Conservation (phyloP, 1,140 invertebrate genomes). For the Heterodera carotae region DNA sequence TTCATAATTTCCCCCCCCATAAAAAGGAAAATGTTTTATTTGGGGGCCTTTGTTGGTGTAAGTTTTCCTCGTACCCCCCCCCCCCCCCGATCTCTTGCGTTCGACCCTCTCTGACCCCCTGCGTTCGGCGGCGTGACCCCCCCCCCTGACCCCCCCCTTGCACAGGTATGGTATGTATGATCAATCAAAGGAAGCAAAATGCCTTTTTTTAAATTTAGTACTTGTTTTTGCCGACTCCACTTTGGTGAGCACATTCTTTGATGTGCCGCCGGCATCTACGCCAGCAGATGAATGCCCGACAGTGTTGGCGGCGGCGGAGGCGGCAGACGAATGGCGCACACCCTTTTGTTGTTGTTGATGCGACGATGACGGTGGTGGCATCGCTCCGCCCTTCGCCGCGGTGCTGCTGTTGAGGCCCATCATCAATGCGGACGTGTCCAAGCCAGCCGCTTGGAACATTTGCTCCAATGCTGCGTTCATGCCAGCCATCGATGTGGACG, state of each 20-base stretch:
- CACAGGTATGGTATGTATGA: no score
- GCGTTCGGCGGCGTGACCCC: no score
- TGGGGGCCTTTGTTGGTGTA: no score
- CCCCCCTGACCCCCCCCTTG: no score
- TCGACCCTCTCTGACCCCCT: no score
- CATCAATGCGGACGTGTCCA: constrained; percentile 24
- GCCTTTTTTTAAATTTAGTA: no score
- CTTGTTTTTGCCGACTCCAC: neutral
- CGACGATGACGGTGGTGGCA: neutral
- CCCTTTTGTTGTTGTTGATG: neutral
- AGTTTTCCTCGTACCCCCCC: no score
- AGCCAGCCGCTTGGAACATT: constrained; percentile 23
- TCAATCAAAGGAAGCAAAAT: no score
- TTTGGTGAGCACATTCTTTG: neutral
- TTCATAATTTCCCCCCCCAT: no score
- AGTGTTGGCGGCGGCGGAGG: neutral
- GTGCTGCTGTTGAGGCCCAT: constrained; percentile 12
- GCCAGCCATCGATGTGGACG: neutral
- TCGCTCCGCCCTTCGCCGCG: no score
- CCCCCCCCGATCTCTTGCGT: no score
- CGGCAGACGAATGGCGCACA: neutral
- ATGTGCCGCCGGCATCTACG: neutral
- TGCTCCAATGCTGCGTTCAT: constrained; percentile 7
- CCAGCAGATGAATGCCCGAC: neutral
- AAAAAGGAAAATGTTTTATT: no score